Evolutionary conservation across 1,140 invertebrate species (phyloP).

Genomic region (Frieseomelitta varia): DNA sequence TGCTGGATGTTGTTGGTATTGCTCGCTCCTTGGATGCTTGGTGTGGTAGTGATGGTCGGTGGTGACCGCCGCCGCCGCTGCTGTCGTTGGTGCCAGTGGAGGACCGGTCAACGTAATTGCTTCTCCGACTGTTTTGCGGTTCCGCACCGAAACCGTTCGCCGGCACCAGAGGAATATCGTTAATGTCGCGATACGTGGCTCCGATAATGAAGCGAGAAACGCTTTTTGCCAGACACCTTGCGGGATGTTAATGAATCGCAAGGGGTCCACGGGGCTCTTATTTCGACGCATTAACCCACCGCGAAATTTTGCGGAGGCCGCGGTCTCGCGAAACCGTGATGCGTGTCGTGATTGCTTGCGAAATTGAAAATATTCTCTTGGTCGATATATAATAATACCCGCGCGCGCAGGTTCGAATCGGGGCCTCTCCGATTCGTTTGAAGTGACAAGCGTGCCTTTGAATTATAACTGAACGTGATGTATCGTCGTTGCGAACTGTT

Average conservation of each 20-base stretch:
- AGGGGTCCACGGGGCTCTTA: slow-evolving; percentile 42
- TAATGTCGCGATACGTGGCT: slow-evolving; percentile 62
- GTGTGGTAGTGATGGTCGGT: not conserved
- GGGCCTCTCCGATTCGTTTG: not conserved
- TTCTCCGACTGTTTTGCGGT: slow-evolving; percentile 67
- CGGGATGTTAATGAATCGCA: slow-evolving; percentile 64
- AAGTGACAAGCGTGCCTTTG: not conserved
- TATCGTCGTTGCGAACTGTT: not conserved
- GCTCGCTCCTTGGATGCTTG: too few relatives aligned
- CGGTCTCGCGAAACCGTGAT: slow-evolving; percentile 21
- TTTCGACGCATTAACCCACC: slow-evolving; percentile 38
- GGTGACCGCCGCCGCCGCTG: not conserved
- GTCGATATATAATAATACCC: too few relatives aligned
- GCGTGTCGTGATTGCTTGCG: slow-evolving; percentile 37
- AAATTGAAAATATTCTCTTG: slow-evolving; percentile 37
- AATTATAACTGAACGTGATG: not conserved
- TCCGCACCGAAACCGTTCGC: slow-evolving; percentile 44
- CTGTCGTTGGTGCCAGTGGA: not conserved
- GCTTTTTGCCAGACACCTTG: slow-evolving; percentile 59
- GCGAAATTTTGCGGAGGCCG: slow-evolving; percentile 15
- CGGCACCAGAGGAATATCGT: slow-evolving; percentile 47
- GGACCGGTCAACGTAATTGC: slow-evolving; percentile 64
- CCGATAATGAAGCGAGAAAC: slow-evolving; percentile 67
- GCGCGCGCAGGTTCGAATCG: too few relatives aligned
- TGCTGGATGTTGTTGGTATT: not conserved